Evolutionary conservation across 1,140 invertebrate species (phyloP).

Genomic region (Drosophila bocqueti): DNA sequence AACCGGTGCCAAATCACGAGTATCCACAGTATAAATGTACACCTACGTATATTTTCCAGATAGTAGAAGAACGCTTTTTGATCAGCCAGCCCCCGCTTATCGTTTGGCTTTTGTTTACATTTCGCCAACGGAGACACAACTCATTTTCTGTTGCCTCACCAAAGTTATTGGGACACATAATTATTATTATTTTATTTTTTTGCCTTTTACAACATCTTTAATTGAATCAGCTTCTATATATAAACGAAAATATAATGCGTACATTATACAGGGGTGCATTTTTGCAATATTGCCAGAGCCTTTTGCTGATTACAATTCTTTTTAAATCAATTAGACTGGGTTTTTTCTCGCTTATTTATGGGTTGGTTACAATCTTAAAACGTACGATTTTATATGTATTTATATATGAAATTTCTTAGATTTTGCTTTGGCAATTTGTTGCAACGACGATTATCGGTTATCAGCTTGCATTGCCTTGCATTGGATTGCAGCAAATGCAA

Average conservation of each 20-base stretch:
- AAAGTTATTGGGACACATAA: constrained; percentile 61
- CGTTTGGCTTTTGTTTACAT: constrained; percentile 46
- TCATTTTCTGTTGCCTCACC: constrained; percentile 66
- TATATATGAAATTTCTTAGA: constrained; percentile 38
- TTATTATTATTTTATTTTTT: constrained; percentile 19
- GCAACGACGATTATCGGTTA: constrained; percentile 42
- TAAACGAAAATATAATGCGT: constrained; percentile 7
- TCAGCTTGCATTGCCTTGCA: constrained; percentile 25
- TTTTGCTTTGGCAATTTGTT: constrained; percentile 66
- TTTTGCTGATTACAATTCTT: constrained; percentile 47
- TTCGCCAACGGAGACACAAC: constrained; percentile 47
- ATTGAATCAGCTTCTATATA: constrained; percentile 48
- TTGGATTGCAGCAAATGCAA: constrained; percentile 21
- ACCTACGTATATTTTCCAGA: neutral
- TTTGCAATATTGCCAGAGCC: constrained; percentile 38
- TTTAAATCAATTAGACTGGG: constrained; percentile 60
- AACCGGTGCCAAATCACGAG: neutral
- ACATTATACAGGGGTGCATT: constrained; percentile 9
- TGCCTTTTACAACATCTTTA: constrained; percentile 66
- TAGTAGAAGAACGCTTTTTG: constrained; percentile 29
- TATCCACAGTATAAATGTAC: constrained; percentile 1
- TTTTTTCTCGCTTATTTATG: constrained; percentile 51
- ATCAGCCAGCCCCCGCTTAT: constrained; percentile 46
- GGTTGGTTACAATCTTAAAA: constrained; percentile 23
- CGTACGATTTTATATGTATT: constrained; percentile 4